phyloP scores from a whole-genome alignment of 2,113 vertebrate species.

The Pantherophis guttatus region DNA sequence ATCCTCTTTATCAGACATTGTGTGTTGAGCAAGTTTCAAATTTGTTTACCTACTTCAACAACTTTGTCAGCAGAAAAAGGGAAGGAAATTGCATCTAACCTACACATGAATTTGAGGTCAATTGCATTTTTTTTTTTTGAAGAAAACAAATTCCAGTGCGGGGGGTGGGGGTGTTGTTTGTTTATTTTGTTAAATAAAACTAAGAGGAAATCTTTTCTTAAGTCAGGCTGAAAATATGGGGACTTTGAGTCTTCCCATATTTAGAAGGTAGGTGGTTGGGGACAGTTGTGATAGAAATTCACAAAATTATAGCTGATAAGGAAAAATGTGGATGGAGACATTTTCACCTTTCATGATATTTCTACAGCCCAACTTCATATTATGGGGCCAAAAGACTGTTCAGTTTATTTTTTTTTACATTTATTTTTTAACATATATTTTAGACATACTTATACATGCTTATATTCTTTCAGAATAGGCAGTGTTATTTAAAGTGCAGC shows the following conservation, averaged over 20 bases:
- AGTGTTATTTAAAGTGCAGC: neutral
- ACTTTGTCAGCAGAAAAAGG: slow-evolving; percentile 13
- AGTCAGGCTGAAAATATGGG: neutral
- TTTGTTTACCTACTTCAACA: slow-evolving; percentile 7
- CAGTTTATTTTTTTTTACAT: neutral
- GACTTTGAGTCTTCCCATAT: neutral
- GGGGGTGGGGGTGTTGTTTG: neutral
- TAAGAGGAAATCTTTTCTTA: neutral
- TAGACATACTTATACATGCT: neutral
- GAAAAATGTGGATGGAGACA: neutral
- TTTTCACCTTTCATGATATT: neutral
- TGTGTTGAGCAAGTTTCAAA: slow-evolving; percentile 12
- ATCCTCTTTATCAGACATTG: slow-evolving; percentile 1
- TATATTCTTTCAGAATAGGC: neutral
- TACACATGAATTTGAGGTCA: neutral
- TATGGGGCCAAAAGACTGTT: neutral
- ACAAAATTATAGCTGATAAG: neutral
- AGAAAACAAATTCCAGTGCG: neutral
- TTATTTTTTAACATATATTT: neutral
- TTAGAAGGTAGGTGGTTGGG: neutral
- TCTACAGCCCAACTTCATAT: neutral
- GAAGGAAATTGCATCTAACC: neutral
- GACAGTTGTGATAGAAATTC: neutral
- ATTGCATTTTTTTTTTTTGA: neutral
- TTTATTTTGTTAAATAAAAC: neutral